Evolutionary conservation across 2,888 invertebrate genomes (phyloP), one percentile per base, ranked within the genome.

Genomic region (Sphinx pinastri): DNA sequence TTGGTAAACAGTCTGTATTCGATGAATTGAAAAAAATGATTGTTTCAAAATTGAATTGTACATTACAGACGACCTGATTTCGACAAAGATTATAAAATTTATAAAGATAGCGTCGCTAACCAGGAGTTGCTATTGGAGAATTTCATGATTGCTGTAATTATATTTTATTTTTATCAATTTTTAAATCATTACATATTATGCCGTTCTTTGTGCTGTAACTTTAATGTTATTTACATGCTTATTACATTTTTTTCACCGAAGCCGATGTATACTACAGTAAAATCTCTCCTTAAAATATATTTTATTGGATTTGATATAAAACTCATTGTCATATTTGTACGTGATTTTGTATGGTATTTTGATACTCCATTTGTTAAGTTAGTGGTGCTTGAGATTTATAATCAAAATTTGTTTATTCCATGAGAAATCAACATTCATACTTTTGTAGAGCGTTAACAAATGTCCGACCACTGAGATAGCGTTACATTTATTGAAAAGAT

Each of bases 81-180:
- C 83, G 96, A 98, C 79, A 94, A 92, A 66, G 98, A 98, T 84
- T 98, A 96, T 84, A 95, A 95, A 71, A 94, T 94, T 12, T 98
- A 97, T 81, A 95, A 96, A 76, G 95, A 95, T 73, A 94, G 94
- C 68, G 95, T 97, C 0, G 95, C 95, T 4, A 95, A 95, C 71
- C 95, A 97, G 19, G 97, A 98, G 88, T 91, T 96, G 74, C 95
- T 96, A 67, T 88, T 98, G 77, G 96, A 97, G 82, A 95, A 95
- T 78, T 97, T 97, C 85, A 96, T 97, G 85, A 96, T 96, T 45
- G 92, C 82, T 74, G 94, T 89, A 89, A 93, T 51, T 80, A 72
- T 72, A 59, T 68, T 63, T 45, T 52, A 58, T 13, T 0, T 25
- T 12, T 49, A 51, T 68, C 52, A 1, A 7, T 52, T 52, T 47